Evolutionary conservation across 2,797 vertebrate genomes (phyloP).

Genomic region (Erpetoichthys calabaricus): DNA sequence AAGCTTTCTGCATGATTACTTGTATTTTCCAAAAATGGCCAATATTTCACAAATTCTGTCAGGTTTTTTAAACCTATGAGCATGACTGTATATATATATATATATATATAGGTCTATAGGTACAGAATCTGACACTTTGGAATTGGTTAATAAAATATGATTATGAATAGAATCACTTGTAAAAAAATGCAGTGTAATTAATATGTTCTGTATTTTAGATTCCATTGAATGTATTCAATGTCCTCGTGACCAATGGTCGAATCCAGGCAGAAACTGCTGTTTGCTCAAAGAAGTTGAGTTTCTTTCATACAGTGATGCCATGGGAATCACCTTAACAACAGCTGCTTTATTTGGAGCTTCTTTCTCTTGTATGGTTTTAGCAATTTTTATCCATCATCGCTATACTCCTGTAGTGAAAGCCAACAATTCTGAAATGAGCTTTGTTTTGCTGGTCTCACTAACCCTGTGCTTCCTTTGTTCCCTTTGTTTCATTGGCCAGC

Average conservation of each 20-base stretch:
- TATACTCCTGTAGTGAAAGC: constrained; percentile 19
- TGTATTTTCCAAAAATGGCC: no score
- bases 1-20: no score
- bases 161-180: no score
- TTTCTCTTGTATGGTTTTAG: no score
- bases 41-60: no score
- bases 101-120: no score
- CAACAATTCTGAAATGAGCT: constrained; percentile 32
- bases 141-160: no score
- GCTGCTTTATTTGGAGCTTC: constrained; percentile 22
- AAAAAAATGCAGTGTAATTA: no score
- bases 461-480: constrained; percentile 29
- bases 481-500: constrained; percentile 24
- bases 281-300: constrained; percentile 26
- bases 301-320: constrained; percentile 18
- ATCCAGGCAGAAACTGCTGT: constrained; percentile 19
- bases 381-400: constrained; percentile 1
- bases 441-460: constrained; percentile 28
- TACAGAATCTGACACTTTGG: no score
- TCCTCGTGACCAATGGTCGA: constrained; percentile 27
- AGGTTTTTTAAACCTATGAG: no score
- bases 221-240: constrained; percentile 20
- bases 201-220: no score
- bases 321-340: constrained; percentile 24
- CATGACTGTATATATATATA: no score